Evolutionary conservation across 2,888 invertebrate species (phyloP), one percentile per base, ranked within the genome.

Genomic region (Xestia sexstrigata): DNA sequence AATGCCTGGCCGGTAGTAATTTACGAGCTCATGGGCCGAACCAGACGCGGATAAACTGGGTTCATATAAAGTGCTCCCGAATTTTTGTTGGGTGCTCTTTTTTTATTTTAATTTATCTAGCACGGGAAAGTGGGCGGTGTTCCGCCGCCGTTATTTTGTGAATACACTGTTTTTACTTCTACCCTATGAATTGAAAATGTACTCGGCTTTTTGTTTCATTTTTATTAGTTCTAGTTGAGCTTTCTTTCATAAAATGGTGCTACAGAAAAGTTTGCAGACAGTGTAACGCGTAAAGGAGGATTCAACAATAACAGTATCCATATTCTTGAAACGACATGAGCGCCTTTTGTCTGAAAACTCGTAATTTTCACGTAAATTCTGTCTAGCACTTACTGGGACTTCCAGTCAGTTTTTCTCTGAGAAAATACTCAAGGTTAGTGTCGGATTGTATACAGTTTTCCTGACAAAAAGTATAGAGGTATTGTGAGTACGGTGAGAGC

Each of bases 71-170:
- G 90, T 89, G 90, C 91, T 90, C 86, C 90, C 88, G 88, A 92
- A 90, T 92, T 93, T 86, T 90, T 90, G 90, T 91, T 90, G 69
- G 47, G 47, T 81, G 76, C 79, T 76, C 58, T 55, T 87, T 91
- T 91, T 93, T 92, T 89, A 90, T 91, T 92, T 91, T 91, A 93
- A 93, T 93, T 93, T 94, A 93, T 94, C 90, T 92, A 91, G 91
- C 89, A 86, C 86, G 89, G 88, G 78, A 80, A 85, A 89, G 89
- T 91, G 90, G 91, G 91, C 86, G 90, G 89, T 87, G 81, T 89
- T 85, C 71, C 70, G 62, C 74, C 67, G 66, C 69, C 80, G 83
- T 85, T 88, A 85, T 88, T 86, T 84, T 81, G 70, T 78, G 86
- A 86, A 85, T 88, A 89, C 85, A 85, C 76, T 78, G 82, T 82